Percentiles rank a stretch among this genome's conserved stretches.
phyloP scores from a whole-genome alignment of 1,140 invertebrate genomes.

The Tetragonula clypearis region DNA sequence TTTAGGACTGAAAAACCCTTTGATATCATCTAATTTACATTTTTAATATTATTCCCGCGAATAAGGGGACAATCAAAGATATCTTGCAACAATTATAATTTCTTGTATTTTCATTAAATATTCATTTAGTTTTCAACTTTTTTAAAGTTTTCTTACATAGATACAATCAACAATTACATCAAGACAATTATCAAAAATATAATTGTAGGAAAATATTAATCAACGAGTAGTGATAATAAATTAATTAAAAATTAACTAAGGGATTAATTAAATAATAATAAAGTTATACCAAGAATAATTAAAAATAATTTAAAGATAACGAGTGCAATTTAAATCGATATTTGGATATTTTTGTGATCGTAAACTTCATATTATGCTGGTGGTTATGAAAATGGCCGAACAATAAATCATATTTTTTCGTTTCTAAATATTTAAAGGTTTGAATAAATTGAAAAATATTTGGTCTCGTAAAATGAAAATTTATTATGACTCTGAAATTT shows the following conservation, averaged over 20 bases:
- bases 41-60: constrained; percentile 23
- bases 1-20: neutral
- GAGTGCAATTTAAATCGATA: neutral
- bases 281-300: neutral
- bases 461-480: no score
- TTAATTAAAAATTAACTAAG: no score
- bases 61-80: neutral
- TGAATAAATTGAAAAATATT: no score
- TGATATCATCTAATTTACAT: constrained; percentile 27
- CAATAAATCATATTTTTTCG: no score
- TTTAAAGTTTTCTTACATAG: neutral
- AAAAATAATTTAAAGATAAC: neutral
- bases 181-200: neutral
- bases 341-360: neutral
- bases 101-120: neutral
- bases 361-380: no score
- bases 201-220: neutral
- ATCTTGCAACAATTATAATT: neutral
- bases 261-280: neutral
- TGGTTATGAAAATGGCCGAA: no score
- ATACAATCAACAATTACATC: neutral
- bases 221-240: neutral
- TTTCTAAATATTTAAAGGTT: no score
- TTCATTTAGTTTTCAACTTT: neutral
- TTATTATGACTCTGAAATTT: no score